Conservation (phyloP, 92 coral and sea anemone genomes). For the Palythoa heliodiscus region DNA sequence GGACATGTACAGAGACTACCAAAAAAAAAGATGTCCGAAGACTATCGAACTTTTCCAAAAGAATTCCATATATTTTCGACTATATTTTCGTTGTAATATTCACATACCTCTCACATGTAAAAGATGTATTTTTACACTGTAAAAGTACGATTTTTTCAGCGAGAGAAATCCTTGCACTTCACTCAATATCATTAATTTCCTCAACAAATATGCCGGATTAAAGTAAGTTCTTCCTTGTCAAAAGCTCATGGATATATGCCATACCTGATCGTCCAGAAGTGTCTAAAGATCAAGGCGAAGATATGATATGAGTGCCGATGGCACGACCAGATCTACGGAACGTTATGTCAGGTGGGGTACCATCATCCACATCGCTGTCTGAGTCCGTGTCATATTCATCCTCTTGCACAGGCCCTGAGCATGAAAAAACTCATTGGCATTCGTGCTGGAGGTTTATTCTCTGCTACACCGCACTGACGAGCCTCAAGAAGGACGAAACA, state of each 20-base stretch:
- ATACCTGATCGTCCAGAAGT: background rate
- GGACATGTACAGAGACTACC: no score
- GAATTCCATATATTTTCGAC: no score
- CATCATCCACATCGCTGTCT: constrained; percentile 26
- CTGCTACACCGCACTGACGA: no score
- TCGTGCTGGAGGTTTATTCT: no score
- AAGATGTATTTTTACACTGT: constrained; percentile 10
- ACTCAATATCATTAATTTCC: background rate
- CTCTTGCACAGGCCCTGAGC: constrained; percentile 43
- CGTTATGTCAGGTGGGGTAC: constrained; percentile 23
- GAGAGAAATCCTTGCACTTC: constrained; percentile 40
- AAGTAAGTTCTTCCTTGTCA: constrained; percentile 19
- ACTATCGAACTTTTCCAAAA: background rate
- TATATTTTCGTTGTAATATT: background rate
- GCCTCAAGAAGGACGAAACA: no score
- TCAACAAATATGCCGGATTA: constrained; percentile 4
- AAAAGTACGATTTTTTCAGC: constrained; percentile 12
- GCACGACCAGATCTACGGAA: constrained; percentile 18
- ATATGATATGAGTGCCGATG: constrained; percentile 25
- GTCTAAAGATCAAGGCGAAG: constrained; percentile 24
- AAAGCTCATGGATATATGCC: constrained; percentile 11
- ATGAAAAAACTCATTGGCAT: no score
- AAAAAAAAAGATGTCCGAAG: no score
- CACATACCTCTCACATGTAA: background rate
- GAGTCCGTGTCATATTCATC: constrained; percentile 40